A percentile compares a stretch with the other conserved stretches of the same genome.
Evolutionary conservation across 2,113 vertebrate species (phyloP).

Genomic region (Ibidorhyncha struthersii): DNA sequence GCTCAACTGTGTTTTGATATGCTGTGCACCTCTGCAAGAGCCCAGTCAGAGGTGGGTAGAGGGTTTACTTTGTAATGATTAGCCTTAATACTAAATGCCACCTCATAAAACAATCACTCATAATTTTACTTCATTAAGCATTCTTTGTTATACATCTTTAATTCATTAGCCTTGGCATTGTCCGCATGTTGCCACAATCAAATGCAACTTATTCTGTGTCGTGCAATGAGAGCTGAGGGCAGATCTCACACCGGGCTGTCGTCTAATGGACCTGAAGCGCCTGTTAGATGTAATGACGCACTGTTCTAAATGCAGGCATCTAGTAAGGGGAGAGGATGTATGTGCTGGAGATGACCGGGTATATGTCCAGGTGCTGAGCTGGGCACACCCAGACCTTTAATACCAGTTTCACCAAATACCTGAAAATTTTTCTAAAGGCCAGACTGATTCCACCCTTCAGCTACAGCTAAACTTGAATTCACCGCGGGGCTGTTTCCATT

Average conservation of each 20-base stretch:
- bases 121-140: constrained; percentile 39
- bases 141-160: constrained; percentile 14
- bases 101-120: constrained; percentile 7
- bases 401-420: neutral
- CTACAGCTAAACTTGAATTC: neutral
- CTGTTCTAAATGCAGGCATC: neutral
- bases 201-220: neutral
- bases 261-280: neutral
- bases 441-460: neutral
- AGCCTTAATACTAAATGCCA: constrained; percentile 6
- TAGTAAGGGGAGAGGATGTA: neutral
- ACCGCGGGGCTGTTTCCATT: neutral
- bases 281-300: neutral
- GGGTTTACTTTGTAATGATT: constrained; percentile 30
- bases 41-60: neutral
- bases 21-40: neutral
- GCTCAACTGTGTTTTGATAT: neutral
- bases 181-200: constrained; percentile 51
- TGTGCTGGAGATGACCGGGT: neutral
- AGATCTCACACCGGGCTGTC: neutral
- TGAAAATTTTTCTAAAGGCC: neutral
- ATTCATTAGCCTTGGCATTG: constrained; percentile 28
- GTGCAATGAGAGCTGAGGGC: neutral
- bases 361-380: neutral
- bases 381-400: neutral